Base-by-base conservation (phyloP, 2,113 vertebrate species). In the Gyps fulvus region DNA sequence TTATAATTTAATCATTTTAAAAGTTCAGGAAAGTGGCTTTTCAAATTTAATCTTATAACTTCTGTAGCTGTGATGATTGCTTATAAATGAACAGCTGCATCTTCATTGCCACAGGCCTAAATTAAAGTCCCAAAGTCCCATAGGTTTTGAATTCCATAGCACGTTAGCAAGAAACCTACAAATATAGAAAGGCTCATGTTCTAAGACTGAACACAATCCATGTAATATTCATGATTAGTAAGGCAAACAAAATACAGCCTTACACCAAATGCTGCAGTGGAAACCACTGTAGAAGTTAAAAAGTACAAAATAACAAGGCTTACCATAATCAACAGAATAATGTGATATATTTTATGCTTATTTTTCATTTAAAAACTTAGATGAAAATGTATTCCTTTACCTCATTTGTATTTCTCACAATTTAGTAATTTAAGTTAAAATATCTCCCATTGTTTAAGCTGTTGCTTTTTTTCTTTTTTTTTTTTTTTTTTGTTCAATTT, bases 1-100 rank as follows among this genome's bases (percentile, higher is more conserved):
- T 65, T 81, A 42, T 87, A 92, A 80, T 95, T 94, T 91, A 93
- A 92, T 97, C 49, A 59, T 83, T 94, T 92, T 65, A 54, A 92
- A 97, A 93, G 73, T 76, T 91, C 63, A 50, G 31, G 47, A 95
- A 93, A 97, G 80, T 89, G n/a, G 11, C n/a, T 97, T 97, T 97
- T 93, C 57, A 89, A 89, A 80, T 87, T 89, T 89, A 62, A 88
- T 84, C 47, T 86, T 95, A 34, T 87, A 78, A 62, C 52, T 97
- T 97, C 91, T 95, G 87, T 94, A 95, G 83, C 89, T 94, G 32
- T 83, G 50, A 93, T 97, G 95, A 97, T 96, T 97, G 93, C 95
- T 98, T 98, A 84, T 79, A 91, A 98, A 96, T 90, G 96, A 98
- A 95, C 94, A 98, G 89, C 97, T 98, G 95, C 79, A 96, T 97